Evolutionary conservation across 1,140 invertebrate genomes (phyloP).

Genomic region (Trinorchestia longiramus): DNA sequence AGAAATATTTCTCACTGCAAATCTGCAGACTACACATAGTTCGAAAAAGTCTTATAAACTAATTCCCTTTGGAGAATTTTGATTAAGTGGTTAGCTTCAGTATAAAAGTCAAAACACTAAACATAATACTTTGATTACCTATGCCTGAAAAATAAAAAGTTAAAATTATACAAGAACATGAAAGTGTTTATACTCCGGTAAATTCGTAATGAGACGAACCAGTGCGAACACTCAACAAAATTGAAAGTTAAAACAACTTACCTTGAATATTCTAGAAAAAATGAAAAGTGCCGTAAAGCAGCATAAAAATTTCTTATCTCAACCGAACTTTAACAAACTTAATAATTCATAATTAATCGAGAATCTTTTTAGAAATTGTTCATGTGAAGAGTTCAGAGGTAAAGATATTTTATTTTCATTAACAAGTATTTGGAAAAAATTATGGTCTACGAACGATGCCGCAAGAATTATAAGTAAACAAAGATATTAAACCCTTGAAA

Average conservation of each 20-base stretch:
- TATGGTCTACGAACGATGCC: background rate
- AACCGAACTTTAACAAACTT: too few species aligned
- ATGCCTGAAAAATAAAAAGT: background rate
- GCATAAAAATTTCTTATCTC: too few species aligned
- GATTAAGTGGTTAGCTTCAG: background rate
- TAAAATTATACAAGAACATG: background rate
- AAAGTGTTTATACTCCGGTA: background rate
- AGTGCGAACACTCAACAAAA: background rate
- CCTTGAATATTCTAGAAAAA: background rate
- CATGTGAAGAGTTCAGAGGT: background rate
- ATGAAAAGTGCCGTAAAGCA: background rate
- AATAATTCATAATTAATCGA: background rate
- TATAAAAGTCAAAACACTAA: background rate
- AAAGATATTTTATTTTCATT: background rate
- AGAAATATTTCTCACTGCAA: background rate
- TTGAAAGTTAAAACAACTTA: background rate
- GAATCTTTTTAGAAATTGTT: background rate
- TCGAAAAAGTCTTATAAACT: background rate
- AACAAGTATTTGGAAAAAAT: background rate
- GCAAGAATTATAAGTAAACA: background rate
- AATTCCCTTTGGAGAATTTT: slow-evolving; percentile 22
- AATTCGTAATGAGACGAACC: background rate
- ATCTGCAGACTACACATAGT: background rate
- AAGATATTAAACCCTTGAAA: background rate
- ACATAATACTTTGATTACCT: background rate